Conservation (phyloP, 2,797 vertebrate genomes). For the Centroberyx gerrardi region DNA sequence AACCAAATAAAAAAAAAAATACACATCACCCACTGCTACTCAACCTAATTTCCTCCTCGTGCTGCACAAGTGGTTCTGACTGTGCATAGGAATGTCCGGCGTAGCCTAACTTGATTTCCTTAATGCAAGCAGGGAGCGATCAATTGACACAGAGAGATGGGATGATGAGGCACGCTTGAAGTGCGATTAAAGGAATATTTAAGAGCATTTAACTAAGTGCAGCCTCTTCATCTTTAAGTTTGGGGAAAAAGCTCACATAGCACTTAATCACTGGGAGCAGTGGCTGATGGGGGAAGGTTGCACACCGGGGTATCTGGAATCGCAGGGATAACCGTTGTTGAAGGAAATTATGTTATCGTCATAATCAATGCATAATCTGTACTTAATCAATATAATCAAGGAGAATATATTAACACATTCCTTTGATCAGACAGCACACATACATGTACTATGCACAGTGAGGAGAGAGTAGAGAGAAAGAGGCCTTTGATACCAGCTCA, state of each 20-base stretch:
- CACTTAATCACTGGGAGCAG: not conserved
- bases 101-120: not conserved
- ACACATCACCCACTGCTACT: constrained; percentile 20
- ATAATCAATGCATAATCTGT: too few species aligned
- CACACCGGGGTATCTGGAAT: too few species aligned
- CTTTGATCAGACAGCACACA: too few species aligned
- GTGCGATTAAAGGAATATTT: not conserved
- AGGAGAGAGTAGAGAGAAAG: too few species aligned
- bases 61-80: not conserved
- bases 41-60: constrained; percentile 18
- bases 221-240: not conserved
- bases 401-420: too few species aligned
- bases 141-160: not conserved
- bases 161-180: not conserved
- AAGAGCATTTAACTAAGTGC: not conserved
- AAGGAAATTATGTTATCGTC: too few species aligned
- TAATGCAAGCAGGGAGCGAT: not conserved
- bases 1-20: too few species aligned
- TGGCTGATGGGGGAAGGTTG: too few species aligned
- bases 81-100: not conserved
- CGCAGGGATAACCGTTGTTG: too few species aligned
- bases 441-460: too few species aligned
- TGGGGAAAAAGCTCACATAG: not conserved
- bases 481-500: too few species aligned
- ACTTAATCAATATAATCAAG: too few species aligned